Evolutionary conservation across 2,113 vertebrate genomes (phyloP), one percentile per base, ranked within the genome.

Genomic region (Pimephales promelas): DNA sequence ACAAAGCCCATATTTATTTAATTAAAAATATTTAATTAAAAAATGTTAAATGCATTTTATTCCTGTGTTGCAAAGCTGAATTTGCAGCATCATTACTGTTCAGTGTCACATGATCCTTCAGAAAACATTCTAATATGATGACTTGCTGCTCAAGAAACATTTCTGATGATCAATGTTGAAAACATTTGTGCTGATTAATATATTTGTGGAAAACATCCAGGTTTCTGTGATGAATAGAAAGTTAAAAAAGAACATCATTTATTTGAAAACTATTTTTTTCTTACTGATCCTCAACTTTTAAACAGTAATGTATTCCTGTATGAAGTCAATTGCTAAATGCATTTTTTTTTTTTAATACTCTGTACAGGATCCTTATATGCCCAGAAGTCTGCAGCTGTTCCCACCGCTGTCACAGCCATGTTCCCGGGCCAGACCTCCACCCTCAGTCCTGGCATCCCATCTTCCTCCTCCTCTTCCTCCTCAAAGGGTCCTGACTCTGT

Each of bases 331-430:
- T 40, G 2, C 34, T 40, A 2, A 68, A 36, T 22, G 16, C 24
- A 45, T 3, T 6, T 72, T 43, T 3, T 6, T 72, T 43, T 36
- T 13, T 73, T 2, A 0, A 18, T 43, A 8, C 61, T 56, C 5
- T 43, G 34, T 71, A 10, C 82, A 95, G 94, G 94, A 83, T 94
- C 89, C 20, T 87, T 95, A 81, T 94, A 92, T 82, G 94, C 94
- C 28, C 94, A 95, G 89, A 94, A 92, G 84, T 83, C 94, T 0
- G 87, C 34, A 31, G 66, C 88, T 59, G 78, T 92, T 0, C 90
- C 90, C 54, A 85, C 80, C 0, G 88, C 93, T 2, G 91, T 92
- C 84, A 82, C 86, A 5, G 83, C 90, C n/a, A 92, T 91, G 40
- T 52, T 82, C 26, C 88, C 92, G 74, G 92, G 92, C 87, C 92